These are phyloP conservation scores for Syngnathus acus DNA, from an alignment of 2,797 vertebrate genomes.

Conservation along the genomic window DNA sequence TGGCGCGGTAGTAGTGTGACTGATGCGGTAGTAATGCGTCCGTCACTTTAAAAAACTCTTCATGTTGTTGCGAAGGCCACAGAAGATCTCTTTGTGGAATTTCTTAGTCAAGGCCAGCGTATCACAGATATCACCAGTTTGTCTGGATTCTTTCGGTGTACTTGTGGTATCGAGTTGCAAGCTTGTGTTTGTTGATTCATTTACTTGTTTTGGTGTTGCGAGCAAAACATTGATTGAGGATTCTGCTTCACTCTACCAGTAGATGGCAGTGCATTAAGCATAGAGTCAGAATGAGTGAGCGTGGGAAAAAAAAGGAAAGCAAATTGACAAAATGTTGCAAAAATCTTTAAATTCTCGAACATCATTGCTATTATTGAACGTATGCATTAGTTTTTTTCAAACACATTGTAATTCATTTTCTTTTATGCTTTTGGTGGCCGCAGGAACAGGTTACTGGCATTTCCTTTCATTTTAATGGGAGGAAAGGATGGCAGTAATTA, in stretches of 20 bases:
- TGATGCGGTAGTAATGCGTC: slow-evolving; percentile 45
- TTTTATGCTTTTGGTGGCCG: neutral
- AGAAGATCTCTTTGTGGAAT: slow-evolving; percentile 33
- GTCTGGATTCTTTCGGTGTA: neutral
- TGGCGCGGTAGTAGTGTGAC: slow-evolving; percentile 30
- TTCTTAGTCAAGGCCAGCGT: slow-evolving; percentile 1
- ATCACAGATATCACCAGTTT: neutral
- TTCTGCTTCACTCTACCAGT: no score
- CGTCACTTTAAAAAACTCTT: neutral
- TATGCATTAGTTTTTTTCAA: neutral
- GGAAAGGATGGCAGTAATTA: no score
- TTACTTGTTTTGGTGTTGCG: neutral
- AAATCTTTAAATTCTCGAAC: no score
- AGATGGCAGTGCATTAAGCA: no score
- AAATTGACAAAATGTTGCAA: no score
- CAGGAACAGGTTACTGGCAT: no score
- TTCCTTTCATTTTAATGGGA: no score
- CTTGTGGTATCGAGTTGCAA: neutral
- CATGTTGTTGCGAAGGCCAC: neutral
- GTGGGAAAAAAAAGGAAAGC: no score
- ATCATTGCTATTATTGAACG: no score
- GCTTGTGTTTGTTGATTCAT: neutral
- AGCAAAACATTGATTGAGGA: no score
- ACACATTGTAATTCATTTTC: neutral
- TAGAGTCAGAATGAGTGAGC: neutral